Evolutionary conservation across 2,113 vertebrate species (phyloP).

Genomic region (Notarius lentiginosus): DNA sequence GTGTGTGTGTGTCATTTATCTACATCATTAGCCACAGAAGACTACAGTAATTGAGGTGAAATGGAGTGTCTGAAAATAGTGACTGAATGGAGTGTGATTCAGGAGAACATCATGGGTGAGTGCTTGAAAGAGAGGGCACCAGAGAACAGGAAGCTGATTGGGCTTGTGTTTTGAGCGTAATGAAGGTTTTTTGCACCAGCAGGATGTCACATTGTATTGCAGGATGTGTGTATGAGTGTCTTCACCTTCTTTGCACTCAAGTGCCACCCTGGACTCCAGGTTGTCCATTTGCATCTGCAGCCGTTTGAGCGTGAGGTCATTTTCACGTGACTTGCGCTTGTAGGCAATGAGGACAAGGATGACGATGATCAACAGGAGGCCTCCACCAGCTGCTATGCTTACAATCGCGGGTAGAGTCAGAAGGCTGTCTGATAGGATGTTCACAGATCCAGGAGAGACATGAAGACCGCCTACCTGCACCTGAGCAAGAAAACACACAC

Average conservation of each 20-base stretch:
- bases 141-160: not conserved
- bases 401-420: conserved; percentile 93
- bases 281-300: conserved; percentile 99
- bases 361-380: conserved; percentile 95
- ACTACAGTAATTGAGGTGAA: conserved; percentile 38
- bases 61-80: conserved; percentile 27
- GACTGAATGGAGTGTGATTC: not conserved
- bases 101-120: not conserved
- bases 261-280: conserved; percentile 92
- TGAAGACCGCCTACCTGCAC: conserved; percentile 91
- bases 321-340: conserved; percentile 95
- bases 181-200: not conserved
- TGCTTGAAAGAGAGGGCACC: not conserved
- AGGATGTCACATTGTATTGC: not conserved
- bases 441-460: conserved; percentile 88
- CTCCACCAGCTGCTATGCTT: conserved; percentile 92
- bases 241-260: conserved; percentile 97
- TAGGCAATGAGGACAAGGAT: conserved; percentile 98
- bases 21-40: conserved; percentile 34
- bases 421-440: conserved; percentile 91
- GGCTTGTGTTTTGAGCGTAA: not conserved
- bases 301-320: conserved; percentile 95
- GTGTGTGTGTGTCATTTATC: conserved; percentile 20
- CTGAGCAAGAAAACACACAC: conserved; percentile 65
- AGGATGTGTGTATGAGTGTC: not conserved